A percentile compares a stretch with the other conserved stretches of the same genome.
phyloP scores from a whole-genome alignment of 2,797 vertebrate species.

The Notolabrus celidotus region DNA sequence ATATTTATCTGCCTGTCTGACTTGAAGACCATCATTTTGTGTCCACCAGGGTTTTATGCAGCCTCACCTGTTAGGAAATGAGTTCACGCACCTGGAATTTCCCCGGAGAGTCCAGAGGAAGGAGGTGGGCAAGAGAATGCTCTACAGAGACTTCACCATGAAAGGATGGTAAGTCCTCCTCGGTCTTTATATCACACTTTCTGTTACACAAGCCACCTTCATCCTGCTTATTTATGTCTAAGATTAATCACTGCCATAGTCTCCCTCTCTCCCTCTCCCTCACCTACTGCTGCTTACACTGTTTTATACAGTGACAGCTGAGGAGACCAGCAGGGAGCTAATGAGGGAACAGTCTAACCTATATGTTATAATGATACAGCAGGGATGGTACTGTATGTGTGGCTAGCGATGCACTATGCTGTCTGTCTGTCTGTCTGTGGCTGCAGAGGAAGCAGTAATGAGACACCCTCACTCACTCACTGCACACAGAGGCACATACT shows the following conservation, averaged over 20 bases:
- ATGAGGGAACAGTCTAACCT: slow-evolving; percentile 56
- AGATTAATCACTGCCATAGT: neutral
- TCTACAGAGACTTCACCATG: slow-evolving; percentile 98
- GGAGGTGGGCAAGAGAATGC: slow-evolving; percentile 96
- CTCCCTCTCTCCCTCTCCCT: neutral
- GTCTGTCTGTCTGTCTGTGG: slow-evolving; percentile 45
- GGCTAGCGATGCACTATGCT: slow-evolving; percentile 42
- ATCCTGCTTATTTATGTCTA: neutral
- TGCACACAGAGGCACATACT: slow-evolving; percentile 28
- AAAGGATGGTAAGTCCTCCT: slow-evolving; percentile 91
- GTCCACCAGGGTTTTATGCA: slow-evolving; percentile 93
- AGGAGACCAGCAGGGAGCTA: slow-evolving; percentile 47
- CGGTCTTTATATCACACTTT: neutral
- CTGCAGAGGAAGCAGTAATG: slow-evolving; percentile 64
- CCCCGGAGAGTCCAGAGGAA: slow-evolving; percentile 96
- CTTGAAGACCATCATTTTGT: slow-evolving; percentile 1
- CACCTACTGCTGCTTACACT: slow-evolving; percentile 15
- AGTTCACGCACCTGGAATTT: slow-evolving; percentile 98
- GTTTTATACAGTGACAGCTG: slow-evolving; percentile 20
- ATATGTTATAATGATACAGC: slow-evolving; percentile 57
- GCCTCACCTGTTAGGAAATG: slow-evolving; percentile 95
- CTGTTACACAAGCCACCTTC: neutral
- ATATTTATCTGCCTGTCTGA: slow-evolving; percentile 21
- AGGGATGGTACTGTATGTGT: slow-evolving; percentile 37
- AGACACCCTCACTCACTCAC: slow-evolving; percentile 38